Evolutionary conservation across 2,888 invertebrate genomes (phyloP), one percentile per base, ranked within the genome.

Genomic region (Drosophila borborema): DNA sequence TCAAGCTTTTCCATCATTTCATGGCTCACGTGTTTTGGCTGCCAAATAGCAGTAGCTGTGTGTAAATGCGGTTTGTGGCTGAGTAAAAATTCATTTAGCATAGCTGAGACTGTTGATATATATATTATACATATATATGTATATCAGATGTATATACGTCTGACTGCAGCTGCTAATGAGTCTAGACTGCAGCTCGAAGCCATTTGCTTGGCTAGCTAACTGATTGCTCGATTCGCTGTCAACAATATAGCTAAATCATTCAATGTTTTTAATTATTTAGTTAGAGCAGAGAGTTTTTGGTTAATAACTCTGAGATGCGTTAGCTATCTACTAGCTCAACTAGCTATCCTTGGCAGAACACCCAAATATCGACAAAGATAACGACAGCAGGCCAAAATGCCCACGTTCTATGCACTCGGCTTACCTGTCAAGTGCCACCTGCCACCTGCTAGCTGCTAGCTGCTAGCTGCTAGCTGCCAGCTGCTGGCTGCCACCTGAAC

Each of bases 321-420:
- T 45, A 31, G 18, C 10, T 18, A 3, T 18, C 12, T 2, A 18
- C 7, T 9, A 8, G 20, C 64, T 74, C 12, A 46, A 61, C 60
- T 60, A 10, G 77, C 45, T 80, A 63, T 56, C 80, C 80, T 77
- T 77, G 80, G 61, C 31, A 53, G 60, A 36, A 53, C 71, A 64
- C 64, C 59, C 70, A 59, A 48, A 48, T 36, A 38, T 38, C 38
- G 36, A 2, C 23, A 12, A 6, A 18, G 18, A 31, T 38, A 38
- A 38, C 34, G 40, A 14, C 45, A 7, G 3, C 45, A 23, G 40
- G 38, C 41, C 5, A 28, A 12, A 31, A 16, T 18, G 18, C 34
- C 54, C 16, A 53, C 40, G 46, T 28, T 59, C 12, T 10, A 7
- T 45, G 18, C 23, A 28, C 51, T 41, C 12, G 43, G 16, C 0